Percentiles rank a stretch among this genome's conserved stretches.
Evolutionary conservation across 2,888 invertebrate species (phyloP).

Genomic region (Pinctada fucata): DNA sequence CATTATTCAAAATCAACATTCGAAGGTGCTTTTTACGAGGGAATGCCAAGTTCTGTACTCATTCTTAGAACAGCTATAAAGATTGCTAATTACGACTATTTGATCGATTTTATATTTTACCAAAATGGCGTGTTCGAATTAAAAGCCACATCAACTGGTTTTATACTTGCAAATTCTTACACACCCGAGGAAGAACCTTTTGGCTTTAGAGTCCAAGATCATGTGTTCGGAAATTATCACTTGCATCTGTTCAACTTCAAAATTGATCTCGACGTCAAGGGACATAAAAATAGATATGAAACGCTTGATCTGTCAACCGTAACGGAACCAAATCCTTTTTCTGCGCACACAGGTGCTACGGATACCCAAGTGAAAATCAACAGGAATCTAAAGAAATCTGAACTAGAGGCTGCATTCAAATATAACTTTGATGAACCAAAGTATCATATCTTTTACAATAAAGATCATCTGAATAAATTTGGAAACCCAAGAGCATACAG

Average conservation of each 20-base stretch:
- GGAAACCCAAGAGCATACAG: constrained; percentile 63
- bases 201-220: constrained; percentile 51
- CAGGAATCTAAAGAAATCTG: constrained; percentile 49
- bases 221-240: constrained; percentile 54
- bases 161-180: constrained; percentile 52
- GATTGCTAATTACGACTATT: constrained; percentile 65
- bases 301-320: constrained; percentile 54
- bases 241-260: constrained; percentile 63
- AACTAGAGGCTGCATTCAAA: constrained; percentile 62
- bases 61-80: constrained; percentile 58
- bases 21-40: constrained; percentile 47
- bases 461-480: constrained; percentile 40
- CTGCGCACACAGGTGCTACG: background rate
- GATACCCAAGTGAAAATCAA: constrained; percentile 51
- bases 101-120: constrained; percentile 62
- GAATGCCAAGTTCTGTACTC: constrained; percentile 55
- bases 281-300: constrained; percentile 57
- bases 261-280: constrained; percentile 59
- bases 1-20: constrained; percentile 41
- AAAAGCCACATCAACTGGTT: constrained; percentile 61
- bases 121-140: constrained; percentile 63
- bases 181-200: constrained; percentile 46
- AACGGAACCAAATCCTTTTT: constrained; percentile 25
- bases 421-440: constrained; percentile 66
- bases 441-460: constrained; percentile 65